These are phyloP conservation scores for Microplitis manilae DNA, from an alignment of 2,888 invertebrate genomes.

Conservation along the genomic window DNA sequence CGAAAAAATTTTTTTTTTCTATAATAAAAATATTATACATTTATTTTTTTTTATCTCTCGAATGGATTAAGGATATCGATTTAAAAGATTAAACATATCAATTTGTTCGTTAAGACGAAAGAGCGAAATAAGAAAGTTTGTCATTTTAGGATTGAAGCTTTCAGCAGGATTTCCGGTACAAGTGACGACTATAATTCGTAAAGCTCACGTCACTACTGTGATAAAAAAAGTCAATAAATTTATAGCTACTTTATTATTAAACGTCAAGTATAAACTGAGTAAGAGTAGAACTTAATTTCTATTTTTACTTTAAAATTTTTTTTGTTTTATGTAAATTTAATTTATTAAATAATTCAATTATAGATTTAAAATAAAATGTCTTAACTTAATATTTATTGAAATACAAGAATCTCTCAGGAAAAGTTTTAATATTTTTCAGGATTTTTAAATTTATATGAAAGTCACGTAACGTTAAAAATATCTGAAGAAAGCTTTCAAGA, in stretches of 20 bases:
- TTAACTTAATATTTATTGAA: neutral
- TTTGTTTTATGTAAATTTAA: neutral
- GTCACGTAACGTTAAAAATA: neutral
- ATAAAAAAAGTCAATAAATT: neutral
- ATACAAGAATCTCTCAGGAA: neutral
- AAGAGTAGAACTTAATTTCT: neutral
- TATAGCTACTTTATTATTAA: neutral
- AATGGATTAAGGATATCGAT: neutral
- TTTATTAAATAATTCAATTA: neutral
- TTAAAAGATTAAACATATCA: neutral
- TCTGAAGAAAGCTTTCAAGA: constrained; percentile 6
- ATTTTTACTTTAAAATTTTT: neutral
- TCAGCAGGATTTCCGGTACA: neutral
- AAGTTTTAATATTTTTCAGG: neutral
- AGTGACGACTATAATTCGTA: neutral
- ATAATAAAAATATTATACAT: neutral
- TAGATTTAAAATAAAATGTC: neutral
- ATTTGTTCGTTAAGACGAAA: neutral
- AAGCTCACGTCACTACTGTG: neutral
- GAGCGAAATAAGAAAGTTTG: neutral
- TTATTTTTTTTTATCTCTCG: neutral
- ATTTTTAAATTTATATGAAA: neutral
- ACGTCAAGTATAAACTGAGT: neutral
- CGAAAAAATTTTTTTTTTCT: neutral
- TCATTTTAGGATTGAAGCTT: neutral